These are phyloP conservation scores for Otolemur garnettii DNA, from an alignment of 2,113 vertebrate genomes.

Conservation along the genomic window DNA sequence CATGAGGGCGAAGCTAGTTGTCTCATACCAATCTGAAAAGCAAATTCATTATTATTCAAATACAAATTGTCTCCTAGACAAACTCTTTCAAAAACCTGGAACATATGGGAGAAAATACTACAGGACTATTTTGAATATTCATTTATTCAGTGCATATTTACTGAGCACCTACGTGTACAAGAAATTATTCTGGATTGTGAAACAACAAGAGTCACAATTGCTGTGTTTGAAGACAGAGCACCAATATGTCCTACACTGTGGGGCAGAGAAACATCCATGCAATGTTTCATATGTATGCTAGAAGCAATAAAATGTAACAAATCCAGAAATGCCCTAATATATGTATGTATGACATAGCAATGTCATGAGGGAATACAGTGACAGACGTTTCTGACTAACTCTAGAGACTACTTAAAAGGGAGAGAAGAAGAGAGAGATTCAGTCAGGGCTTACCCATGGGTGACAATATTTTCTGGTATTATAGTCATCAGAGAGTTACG, in stretches of 20 bases:
- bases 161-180: neutral
- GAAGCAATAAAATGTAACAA: conserved; percentile 34
- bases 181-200: neutral
- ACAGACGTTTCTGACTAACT: neutral
- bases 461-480: neutral
- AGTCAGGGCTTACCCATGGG: neutral
- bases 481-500: conserved; percentile 33
- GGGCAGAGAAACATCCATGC: neutral
- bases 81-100: neutral
- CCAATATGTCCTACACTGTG: too few relatives aligned
- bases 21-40: neutral
- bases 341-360: neutral
- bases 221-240: neutral
- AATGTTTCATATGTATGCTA: conserved; percentile 21
- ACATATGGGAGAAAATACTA: neutral
- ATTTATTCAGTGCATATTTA: neutral
- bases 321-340: neutral
- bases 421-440: neutral
- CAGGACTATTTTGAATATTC: neutral
- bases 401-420: neutral
- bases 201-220: neutral
- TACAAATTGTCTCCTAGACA: neutral
- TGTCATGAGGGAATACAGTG: conserved; percentile 5
- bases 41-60: conserved; percentile 13
- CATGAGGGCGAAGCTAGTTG: neutral